These are phyloP conservation scores for Hymenopus coronatus DNA, from an alignment of 2,888 invertebrate species.

Conservation along the genomic window DNA sequence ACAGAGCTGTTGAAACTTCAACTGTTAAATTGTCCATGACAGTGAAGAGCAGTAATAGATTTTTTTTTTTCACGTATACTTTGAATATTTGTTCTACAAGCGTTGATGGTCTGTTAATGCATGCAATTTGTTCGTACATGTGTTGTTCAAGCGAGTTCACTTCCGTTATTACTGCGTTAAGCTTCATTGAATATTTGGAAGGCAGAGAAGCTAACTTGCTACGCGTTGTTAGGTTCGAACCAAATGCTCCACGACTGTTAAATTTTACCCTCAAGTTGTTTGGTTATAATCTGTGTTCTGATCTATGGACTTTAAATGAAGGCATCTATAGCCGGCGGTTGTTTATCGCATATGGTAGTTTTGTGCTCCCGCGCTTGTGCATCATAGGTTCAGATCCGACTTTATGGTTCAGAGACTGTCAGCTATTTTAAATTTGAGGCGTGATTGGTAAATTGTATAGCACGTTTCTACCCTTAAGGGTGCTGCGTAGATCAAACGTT, in stretches of 20 bases:
- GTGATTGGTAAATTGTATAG: neutral
- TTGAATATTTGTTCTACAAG: neutral
- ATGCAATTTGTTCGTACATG: neutral
- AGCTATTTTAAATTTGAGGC: neutral
- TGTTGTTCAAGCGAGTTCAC: neutral
- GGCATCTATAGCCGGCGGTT: neutral
- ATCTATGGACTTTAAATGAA: neutral
- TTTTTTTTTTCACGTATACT: neutral
- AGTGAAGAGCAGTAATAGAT: neutral
- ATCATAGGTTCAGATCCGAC: neutral
- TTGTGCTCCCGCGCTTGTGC: neutral
- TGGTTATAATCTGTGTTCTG: neutral
- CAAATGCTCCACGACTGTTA: neutral
- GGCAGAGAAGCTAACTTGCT: neutral
- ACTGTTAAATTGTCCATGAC: neutral
- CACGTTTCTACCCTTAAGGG: neutral
- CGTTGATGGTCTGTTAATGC: neutral
- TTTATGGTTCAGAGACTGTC: neutral
- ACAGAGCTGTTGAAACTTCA: neutral
- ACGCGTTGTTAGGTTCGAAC: neutral
- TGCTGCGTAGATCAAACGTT: too few species aligned
- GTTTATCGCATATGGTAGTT: neutral
- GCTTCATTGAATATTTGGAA: neutral
- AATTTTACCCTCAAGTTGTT: neutral
- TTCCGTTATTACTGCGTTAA: neutral